Evolutionary conservation across 2,888 invertebrate species (phyloP).

Genomic region (Mimumesa dahlbomi): DNA sequence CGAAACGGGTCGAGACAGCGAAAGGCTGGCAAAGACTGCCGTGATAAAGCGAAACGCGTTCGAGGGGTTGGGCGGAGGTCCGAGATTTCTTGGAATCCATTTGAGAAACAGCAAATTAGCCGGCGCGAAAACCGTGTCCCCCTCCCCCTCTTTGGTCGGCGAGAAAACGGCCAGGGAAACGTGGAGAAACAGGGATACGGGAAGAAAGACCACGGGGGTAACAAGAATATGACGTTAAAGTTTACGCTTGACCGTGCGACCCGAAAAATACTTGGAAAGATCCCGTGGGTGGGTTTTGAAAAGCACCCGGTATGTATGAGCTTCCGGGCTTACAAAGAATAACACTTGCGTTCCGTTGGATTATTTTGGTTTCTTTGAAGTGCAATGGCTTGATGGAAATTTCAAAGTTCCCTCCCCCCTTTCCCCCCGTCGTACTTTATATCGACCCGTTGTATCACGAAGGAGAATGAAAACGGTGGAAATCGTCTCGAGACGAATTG

Average conservation of each 20-base stretch:
- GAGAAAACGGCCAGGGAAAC: not conserved
- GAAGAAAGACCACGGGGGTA: not conserved
- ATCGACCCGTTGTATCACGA: too few relatives aligned
- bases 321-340: too few relatives aligned
- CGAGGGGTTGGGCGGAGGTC: not conserved
- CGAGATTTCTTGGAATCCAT: constrained; percentile 58
- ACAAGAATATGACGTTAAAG: not conserved
- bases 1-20: constrained; percentile 2
- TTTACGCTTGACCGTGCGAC: too few relatives aligned
- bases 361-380: not conserved
- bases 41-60: constrained; percentile 8
- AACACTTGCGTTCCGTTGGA: not conserved
- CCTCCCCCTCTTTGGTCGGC: not conserved
- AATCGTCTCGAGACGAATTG: too few relatives aligned
- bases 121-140: constrained; percentile 6
- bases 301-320: too few relatives aligned
- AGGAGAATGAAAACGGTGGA: too few relatives aligned
- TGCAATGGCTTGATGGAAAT: not conserved
- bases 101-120: constrained; percentile 63
- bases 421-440: too few relatives aligned
- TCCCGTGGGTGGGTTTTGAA: too few relatives aligned
- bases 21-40: not conserved
- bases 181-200: not conserved
- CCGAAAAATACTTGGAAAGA: too few relatives aligned
- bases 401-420: not conserved